phyloP scores from a whole-genome alignment of 2,113 vertebrate genomes.

The Theropithecus gelada region DNA sequence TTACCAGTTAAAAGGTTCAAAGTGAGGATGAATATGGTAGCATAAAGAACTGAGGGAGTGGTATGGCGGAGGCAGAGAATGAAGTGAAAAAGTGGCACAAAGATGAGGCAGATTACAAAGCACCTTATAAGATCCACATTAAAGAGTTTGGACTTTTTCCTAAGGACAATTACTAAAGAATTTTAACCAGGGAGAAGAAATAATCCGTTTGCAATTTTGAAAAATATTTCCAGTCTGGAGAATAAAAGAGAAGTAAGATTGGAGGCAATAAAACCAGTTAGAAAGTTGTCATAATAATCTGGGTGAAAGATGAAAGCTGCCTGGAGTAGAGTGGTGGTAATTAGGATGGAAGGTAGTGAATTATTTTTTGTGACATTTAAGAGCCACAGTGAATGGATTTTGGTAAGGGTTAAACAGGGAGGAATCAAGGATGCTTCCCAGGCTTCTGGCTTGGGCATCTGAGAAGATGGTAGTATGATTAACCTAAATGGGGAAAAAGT shows the following conservation, averaged over 20 bases:
- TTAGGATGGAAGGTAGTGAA: neutral
- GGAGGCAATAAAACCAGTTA: neutral
- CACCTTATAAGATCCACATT: neutral
- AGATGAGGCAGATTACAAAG: neutral
- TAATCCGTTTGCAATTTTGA: neutral
- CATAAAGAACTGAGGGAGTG: neutral
- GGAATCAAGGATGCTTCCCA: neutral
- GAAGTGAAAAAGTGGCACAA: neutral
- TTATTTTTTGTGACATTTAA: neutral
- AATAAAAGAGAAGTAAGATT: neutral
- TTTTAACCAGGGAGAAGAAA: constrained; percentile 22
- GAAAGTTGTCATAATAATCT: neutral
- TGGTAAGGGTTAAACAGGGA: neutral
- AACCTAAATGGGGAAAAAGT: neutral
- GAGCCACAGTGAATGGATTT: neutral
- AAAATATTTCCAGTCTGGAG: neutral
- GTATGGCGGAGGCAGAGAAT: neutral
- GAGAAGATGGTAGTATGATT: neutral
- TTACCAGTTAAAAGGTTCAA: neutral
- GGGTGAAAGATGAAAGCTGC: neutral
- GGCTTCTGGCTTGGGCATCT: neutral
- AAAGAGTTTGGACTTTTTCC: neutral
- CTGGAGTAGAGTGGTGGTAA: neutral
- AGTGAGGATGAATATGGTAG: neutral
- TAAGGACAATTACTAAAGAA: constrained; percentile 11